Percentiles rank a stretch among this genome's conserved stretches.
phyloP scores from a whole-genome alignment of 2,888 invertebrate species.

The Malachius bipustulatus region DNA sequence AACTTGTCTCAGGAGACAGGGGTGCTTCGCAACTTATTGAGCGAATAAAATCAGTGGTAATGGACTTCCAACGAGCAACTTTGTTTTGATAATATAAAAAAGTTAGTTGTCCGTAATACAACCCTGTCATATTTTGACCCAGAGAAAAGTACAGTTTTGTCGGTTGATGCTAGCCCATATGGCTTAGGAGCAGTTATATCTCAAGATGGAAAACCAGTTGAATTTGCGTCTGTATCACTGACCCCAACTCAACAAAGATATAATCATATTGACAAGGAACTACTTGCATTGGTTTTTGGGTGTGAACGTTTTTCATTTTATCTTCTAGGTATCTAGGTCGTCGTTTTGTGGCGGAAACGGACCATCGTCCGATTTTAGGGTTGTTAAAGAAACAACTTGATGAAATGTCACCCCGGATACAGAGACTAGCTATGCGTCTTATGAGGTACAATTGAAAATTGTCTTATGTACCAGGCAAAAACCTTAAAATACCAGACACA shows the following conservation, averaged over 20 bases:
- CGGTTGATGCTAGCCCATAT: not conserved
- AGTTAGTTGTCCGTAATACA: slow-evolving; percentile 3
- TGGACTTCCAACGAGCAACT: slow-evolving; percentile 8
- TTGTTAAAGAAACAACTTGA: slow-evolving; percentile 20
- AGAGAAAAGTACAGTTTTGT: not conserved
- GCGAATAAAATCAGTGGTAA: slow-evolving; percentile 7
- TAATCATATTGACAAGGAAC: not conserved
- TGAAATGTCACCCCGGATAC: slow-evolving; percentile 17
- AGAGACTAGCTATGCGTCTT: slow-evolving; percentile 16
- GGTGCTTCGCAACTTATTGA: slow-evolving; percentile 6
- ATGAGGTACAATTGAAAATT: slow-evolving; percentile 16
- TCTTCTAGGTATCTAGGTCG: no score
- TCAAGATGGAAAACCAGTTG: not conserved
- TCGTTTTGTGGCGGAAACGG: slow-evolving; percentile 16
- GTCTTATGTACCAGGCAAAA: slow-evolving; percentile 15
- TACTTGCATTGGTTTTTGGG: not conserved
- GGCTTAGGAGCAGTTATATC: not conserved
- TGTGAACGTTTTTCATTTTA: not conserved
- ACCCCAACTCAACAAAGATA: not conserved
- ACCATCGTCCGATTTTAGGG: slow-evolving; percentile 18
- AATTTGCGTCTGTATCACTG: not conserved
- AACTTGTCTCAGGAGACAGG: slow-evolving; percentile 11
- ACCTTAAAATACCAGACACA: slow-evolving; percentile 14
- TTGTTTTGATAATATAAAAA: slow-evolving; percentile 9
- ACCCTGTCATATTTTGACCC: not conserved